Evolutionary conservation across 1,140 invertebrate species (phyloP), one percentile per base, ranked within the genome.

Genomic region (Drosophila elegans): DNA sequence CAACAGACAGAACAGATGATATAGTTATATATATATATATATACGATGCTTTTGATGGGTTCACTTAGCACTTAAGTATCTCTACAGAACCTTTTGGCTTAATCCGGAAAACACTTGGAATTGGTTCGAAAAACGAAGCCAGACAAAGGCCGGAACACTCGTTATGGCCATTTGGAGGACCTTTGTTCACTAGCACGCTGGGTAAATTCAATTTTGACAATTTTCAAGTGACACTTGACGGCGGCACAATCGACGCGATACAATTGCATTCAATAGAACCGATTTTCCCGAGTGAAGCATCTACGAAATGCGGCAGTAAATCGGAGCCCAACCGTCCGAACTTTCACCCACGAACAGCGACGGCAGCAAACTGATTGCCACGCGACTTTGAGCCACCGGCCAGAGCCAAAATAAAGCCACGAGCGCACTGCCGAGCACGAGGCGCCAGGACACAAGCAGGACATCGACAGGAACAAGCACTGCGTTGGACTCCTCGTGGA

Each of bases 301-400:
- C 27, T 60, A 62, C 38, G 32, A 52, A 16, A 52, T n/a, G 34
- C 42, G 10, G 13, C 13, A 25, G 11, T 9, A 61, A 73, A 69
- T 59, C 44, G 62, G 13, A 44, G 57, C 66, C 64, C 11, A 21
- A 49, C 34, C 7, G 36, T 62, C n/a, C 56, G 44, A 54, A 86
- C 83, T 79, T 89, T 89, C 83, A 89, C 67, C 83, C 79, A 86
- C 84, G 79, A 76, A 68, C 75, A 60, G 55, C 51, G 79, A 79
- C 75, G 48, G 72, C 63, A 78, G 52, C 80, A 69, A 83, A 86
- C 83, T 86, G 76, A 62, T 62, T 27, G 66, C 60, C 83, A 86
- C 76, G 84, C 83, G 84, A 76, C 80, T 69, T 46, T 46, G 86
- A 79, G 78, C 75, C 51, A 38, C 56, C 75, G 59, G 55, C 78